A percentile compares a stretch with the other conserved stretches of the same genome.
Evolutionary conservation across 2,888 invertebrate genomes (phyloP).

Genomic region (Oxystoma pomonae): DNA sequence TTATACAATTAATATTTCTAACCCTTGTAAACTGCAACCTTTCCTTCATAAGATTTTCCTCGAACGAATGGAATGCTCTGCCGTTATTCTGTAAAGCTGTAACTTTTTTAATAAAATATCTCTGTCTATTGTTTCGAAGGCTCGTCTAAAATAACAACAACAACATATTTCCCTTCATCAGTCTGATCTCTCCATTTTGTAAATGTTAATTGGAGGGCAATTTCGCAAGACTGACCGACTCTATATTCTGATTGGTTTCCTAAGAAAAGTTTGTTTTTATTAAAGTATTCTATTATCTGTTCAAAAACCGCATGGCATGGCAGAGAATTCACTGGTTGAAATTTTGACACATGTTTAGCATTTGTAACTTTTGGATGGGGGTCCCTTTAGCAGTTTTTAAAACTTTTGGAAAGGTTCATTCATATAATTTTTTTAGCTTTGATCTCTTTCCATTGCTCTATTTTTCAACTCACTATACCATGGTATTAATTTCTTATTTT

Average conservation of each 20-base stretch:
- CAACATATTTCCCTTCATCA: not conserved
- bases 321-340: slow-evolving; percentile 1
- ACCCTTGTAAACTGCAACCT: not conserved
- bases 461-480: too few relatives aligned
- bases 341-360: slow-evolving; percentile 2
- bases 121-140: not conserved
- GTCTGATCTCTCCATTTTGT: not conserved
- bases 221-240: not conserved
- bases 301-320: slow-evolving; percentile 4
- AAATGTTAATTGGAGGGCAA: not conserved
- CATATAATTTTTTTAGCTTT: too few relatives aligned
- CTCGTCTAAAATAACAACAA: not conserved
- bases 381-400: not conserved
- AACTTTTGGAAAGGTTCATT: not conserved
- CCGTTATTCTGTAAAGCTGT: not conserved
- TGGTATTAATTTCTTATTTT: too few relatives aligned
- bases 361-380: not conserved
- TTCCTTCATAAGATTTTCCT: not conserved
- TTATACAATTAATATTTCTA: not conserved
- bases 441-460: too few relatives aligned
- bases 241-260: not conserved
- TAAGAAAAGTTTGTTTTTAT: not conserved
- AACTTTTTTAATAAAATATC: not conserved
- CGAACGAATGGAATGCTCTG: not conserved
- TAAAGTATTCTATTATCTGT: not conserved